These are phyloP conservation scores for Drepana arcuata DNA, from an alignment of 1,140 invertebrate genomes.

Conservation along the genomic window DNA sequence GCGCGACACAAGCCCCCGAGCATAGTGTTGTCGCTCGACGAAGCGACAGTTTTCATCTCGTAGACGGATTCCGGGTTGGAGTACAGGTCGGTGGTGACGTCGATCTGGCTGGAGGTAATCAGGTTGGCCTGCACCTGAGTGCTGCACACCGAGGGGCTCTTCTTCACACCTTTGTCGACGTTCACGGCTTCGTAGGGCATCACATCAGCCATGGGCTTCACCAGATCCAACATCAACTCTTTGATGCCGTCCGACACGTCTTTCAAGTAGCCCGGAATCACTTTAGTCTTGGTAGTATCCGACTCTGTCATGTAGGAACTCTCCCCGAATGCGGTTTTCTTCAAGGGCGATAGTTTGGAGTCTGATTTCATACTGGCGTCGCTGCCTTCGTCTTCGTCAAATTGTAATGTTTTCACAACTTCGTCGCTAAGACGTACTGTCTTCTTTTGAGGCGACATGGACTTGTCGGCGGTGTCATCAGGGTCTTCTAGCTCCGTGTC, in stretches of 20 bases:
- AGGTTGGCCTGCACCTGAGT: constrained; percentile 47
- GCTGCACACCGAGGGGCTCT: constrained; percentile 25
- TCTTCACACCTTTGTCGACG: constrained; percentile 11
- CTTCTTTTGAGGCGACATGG: constrained; percentile 15
- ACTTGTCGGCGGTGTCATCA: no score
- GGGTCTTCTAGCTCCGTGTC: constrained; percentile 7
- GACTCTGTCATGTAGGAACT: constrained; percentile 30
- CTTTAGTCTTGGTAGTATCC: constrained; percentile 36
- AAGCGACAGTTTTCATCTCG: constrained; percentile 16
- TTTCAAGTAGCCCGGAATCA: constrained; percentile 42
- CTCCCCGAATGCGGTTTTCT: constrained; percentile 43
- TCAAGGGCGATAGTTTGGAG: constrained; percentile 26
- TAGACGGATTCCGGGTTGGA: constrained; percentile 18
- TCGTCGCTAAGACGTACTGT: constrained; percentile 31
- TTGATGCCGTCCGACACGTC: constrained; percentile 46
- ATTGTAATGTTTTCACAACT: constrained; percentile 47
- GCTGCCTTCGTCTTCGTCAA: constrained; percentile 36
- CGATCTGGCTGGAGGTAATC: constrained; percentile 49
- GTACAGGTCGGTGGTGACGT: constrained; percentile 28
- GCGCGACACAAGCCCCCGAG: no score
- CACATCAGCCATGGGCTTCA: constrained; percentile 39
- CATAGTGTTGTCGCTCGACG: no score
- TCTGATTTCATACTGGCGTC: constrained; percentile 20
- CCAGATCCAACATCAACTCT: constrained; percentile 45
- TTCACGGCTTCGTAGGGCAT: constrained; percentile 18